Evolutionary conservation across 2,797 vertebrate species (phyloP), one percentile per base, ranked within the genome.

Genomic region (Stomatorhinus walkeri): DNA sequence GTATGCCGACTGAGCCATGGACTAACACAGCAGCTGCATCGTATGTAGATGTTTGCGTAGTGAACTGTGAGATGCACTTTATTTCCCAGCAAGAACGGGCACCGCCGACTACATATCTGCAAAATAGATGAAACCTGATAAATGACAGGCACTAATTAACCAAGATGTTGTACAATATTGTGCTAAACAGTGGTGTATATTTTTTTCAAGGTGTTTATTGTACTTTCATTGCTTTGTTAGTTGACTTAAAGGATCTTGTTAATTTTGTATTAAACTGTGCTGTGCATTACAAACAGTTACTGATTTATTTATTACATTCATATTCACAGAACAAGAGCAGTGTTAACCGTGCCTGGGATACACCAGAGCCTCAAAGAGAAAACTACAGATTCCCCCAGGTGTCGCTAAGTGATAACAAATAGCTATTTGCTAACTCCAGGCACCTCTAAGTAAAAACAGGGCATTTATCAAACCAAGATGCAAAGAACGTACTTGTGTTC

Each of bases 61-160:
- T 94, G 95, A 93, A 95, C 95, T 95, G 95, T 96, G 94, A 96
- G 96, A 96, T 96, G 96, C 96, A 96, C 96, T 96, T 96, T 96
- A 96, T 95, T 96, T 95, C 93, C 92, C 90, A 90, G 93, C 91
- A 91, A 95, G 92, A 93, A 95, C 96, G 94, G 95, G 96, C 96
- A 96, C 95, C 96, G 96, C 90, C 92, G 94, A 92, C 94, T 92
- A 95, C 94, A 93, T 95, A 96, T 95, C 96, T 96, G 96, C 96
- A 96, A 96, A 96, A 95, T 92, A 94, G 95, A 92, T 88, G 89
- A 81, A 94, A 95, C 93, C 93, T 4, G 93, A 96, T 95, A 96
- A 95, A 95, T 94, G 93, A 96, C 93, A 95, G 96, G 95, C 96
- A 96, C 95, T 96, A 95, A 92, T 91, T 91, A 92, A 94, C 91